phyloP scores from a whole-genome alignment of 2,113 vertebrate species.

The Rhinoderma darwinii region DNA sequence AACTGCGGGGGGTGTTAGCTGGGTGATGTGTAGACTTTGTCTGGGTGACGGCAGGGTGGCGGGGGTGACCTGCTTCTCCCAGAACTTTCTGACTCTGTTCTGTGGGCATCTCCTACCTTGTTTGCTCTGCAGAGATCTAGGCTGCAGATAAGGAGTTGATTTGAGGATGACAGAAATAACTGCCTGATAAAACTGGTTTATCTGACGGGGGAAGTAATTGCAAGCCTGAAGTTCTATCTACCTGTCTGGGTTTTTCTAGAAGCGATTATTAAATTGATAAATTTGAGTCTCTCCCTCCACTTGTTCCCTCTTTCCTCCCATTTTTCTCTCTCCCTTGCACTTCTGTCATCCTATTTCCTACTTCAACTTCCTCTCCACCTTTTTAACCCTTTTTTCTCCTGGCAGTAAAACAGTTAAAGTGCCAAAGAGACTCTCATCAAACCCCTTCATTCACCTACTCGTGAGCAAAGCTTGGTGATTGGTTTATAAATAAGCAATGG shows the following conservation, averaged over 20 bases:
- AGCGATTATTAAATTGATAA: conserved; percentile 72
- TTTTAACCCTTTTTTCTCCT: neutral
- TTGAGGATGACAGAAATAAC: conserved; percentile 68
- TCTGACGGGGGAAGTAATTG: conserved; percentile 75
- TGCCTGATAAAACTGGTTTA: conserved; percentile 72
- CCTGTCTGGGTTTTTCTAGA: conserved; percentile 72
- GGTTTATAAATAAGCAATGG: neutral
- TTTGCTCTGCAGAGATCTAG: conserved; percentile 65
- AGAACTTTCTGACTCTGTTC: conserved; percentile 65
- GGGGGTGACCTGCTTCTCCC: conserved; percentile 53
- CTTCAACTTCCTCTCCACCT: conserved; percentile 9
- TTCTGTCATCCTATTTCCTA: conserved; percentile 8
- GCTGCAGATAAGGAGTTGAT: conserved; percentile 66
- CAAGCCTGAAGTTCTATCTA: conserved; percentile 73
- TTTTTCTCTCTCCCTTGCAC: neutral
- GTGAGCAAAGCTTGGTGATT: neutral
- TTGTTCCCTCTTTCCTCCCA: neutral
- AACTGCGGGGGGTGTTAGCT: conserved; percentile 9
- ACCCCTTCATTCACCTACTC: neutral
- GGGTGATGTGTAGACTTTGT: neutral
- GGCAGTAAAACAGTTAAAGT: neutral
- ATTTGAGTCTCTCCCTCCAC: conserved; percentile 65
- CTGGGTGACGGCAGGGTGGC: neutral
- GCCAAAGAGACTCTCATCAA: neutral
- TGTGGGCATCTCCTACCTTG: conserved; percentile 52